These are phyloP conservation scores for Phania funesta DNA, from an alignment of 2,888 invertebrate species.

Conservation along the genomic window DNA sequence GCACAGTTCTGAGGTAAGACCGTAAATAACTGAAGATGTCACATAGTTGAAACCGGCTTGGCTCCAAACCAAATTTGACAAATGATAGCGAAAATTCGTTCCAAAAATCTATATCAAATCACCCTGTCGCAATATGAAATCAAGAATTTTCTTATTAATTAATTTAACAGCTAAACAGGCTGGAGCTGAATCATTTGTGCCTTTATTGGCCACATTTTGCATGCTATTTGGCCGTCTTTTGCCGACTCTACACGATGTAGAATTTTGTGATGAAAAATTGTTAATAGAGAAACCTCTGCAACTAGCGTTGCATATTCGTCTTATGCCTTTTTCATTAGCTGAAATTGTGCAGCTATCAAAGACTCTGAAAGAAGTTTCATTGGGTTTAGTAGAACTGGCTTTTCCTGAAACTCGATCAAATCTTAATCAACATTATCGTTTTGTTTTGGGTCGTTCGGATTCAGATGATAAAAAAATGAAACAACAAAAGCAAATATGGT, in stretches of 20 bases:
- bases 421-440: conserved; percentile 84
- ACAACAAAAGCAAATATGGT: conserved; percentile 85
- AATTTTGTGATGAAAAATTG: conserved; percentile 84
- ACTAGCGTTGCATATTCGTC: conserved; percentile 72
- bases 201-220: conserved; percentile 91
- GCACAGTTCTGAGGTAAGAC: too few species aligned
- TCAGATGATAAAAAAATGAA: conserved; percentile 77
- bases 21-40: too few species aligned
- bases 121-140: too few species aligned
- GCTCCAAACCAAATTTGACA: too few species aligned
- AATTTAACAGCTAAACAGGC: conserved; percentile 82
- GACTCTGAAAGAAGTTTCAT: conserved; percentile 88
- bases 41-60: too few species aligned
- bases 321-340: conserved; percentile 85
- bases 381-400: conserved; percentile 92
- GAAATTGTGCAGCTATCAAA: conserved; percentile 88
- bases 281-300: conserved; percentile 72
- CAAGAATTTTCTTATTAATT: background rate
- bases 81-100: too few species aligned
- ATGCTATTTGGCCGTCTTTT: conserved; percentile 89
- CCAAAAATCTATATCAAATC: too few species aligned
- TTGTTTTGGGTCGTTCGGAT: conserved; percentile 77
- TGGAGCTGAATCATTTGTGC: conserved; percentile 84
- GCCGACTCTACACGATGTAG: conserved; percentile 91
- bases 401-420: conserved; percentile 88